Base-by-base conservation (phyloP, 2,113 vertebrate species). In the Oreamnos americanus region DNA sequence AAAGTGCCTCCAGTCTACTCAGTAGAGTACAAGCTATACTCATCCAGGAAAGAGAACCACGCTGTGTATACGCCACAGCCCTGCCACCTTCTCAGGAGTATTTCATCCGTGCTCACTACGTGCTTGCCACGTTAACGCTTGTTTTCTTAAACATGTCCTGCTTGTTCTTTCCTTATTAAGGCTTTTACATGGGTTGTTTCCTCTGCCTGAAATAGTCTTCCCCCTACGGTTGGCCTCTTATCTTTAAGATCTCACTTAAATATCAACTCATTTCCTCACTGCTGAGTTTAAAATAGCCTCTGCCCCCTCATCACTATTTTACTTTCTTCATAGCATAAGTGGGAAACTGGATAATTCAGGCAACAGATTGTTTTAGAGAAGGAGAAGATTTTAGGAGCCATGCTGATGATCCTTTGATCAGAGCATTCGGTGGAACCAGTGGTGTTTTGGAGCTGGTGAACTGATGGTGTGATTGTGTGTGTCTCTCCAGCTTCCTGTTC, bases 231-330 rank as follows among this genome's bases (percentile, higher is more conserved):
- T 94, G n/a, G 53, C 19, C 30, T 33, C 39, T 96, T 93, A 93
- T 57, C 90, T 93, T 84, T 71, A 78, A 71, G 51, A 71, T 94
- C 83, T 91, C 91, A 79, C 51, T 84, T 78, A 95, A 93, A 57
- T 91, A 55, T 55, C 76, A 58, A 51, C 43, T 88, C 25, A 33
- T 84, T 96, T 95, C 51, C 36, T 97, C 12, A 74, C 36, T 3
- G 23, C 57, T 87, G 14, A 55, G 28, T 96, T 95, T 79, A 88
- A 95, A 88, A 67, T 67, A 91, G 28, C 26, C 14, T 4, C 15
- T 13, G 39, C n/a, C 17, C 15, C 45, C 28, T 26, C 23, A 36
- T 90, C 60, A 51, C 43, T 84, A 6, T 85, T 84, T 64, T 28
- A 12, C 36, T 87, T 94, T 91, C 58, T 81, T 71, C 2, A 43